Percentiles rank a stretch among this genome's conserved stretches.
phyloP scores from a whole-genome alignment of 2,113 vertebrate species.

The Carlito syrichta region DNA sequence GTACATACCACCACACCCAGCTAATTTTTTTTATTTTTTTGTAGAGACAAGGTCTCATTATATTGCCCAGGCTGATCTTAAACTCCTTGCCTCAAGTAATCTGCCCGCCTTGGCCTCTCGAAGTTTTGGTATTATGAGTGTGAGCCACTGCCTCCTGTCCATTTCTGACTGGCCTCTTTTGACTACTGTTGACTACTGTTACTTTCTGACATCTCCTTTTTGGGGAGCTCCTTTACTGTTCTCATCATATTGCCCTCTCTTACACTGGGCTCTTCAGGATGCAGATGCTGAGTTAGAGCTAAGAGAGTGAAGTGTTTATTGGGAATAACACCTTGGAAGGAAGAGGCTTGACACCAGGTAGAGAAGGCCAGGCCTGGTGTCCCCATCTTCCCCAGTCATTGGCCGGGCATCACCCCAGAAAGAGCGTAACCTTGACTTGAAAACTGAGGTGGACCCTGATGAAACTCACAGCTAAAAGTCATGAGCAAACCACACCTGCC shows the following conservation, averaged over 20 bases:
- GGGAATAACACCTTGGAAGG: background rate
- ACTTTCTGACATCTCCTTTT: background rate
- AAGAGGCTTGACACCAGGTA: no score
- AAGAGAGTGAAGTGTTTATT: background rate
- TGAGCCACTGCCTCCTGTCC: no score
- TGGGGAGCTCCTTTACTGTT: background rate
- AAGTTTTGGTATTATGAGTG: no score
- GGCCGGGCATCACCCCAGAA: background rate
- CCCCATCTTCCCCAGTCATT: accelerated
- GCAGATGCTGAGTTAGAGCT: background rate
- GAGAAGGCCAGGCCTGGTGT: background rate
- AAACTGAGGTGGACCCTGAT: background rate
- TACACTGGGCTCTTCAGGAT: background rate
- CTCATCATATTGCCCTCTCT: background rate
- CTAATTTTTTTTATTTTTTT: no score
- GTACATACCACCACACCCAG: no score
- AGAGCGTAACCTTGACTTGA: background rate
- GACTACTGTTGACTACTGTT: background rate
- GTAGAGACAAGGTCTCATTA: no score
- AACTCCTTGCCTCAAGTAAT: no score
- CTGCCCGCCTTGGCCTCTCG: no score
- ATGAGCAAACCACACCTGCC: background rate
- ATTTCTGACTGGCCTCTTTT: background rate
- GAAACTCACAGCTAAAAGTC: background rate
- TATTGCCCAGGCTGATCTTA: no score